Evolutionary conservation across 2,113 vertebrate genomes (phyloP).

Genomic region (Loxodonta africana): DNA sequence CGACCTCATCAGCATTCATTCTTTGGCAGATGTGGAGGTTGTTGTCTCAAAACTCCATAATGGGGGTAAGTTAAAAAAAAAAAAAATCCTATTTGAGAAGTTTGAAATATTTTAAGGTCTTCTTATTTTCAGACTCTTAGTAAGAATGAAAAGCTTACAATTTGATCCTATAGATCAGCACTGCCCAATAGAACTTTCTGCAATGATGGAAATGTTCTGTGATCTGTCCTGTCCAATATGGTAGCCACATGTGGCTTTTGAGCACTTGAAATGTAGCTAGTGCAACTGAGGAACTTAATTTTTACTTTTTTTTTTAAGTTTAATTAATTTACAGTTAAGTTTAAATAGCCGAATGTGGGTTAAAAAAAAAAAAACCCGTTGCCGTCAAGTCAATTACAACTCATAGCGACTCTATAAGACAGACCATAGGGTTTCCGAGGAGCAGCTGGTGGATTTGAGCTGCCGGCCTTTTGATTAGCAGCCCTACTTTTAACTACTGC

Average conservation of each 20-base stretch:
- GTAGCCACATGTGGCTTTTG: background rate
- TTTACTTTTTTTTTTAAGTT: background rate
- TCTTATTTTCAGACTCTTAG: background rate
- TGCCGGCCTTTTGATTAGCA: too few relatives aligned
- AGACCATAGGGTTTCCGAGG: too few relatives aligned
- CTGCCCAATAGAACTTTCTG: background rate
- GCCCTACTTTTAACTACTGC: too few relatives aligned
- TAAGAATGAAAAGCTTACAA: background rate
- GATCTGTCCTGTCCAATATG: background rate
- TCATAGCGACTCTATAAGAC: too few relatives aligned
- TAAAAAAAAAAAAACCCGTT: too few relatives aligned
- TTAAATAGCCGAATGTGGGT: background rate
- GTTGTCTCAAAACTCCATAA: slow-evolving; percentile 91
- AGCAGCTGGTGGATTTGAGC: too few relatives aligned
- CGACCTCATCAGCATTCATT: slow-evolving; percentile 93
- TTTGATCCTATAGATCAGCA: background rate
- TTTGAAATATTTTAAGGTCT: slow-evolving; percentile 36
- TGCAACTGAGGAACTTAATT: background rate
- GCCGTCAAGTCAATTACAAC: too few relatives aligned
- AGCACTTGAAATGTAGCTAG: slow-evolving; percentile 24
- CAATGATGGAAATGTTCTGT: background rate
- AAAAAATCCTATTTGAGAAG: background rate
- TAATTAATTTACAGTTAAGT: background rate
- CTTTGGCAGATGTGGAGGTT: slow-evolving; percentile 93
- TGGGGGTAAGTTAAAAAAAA: slow-evolving; percentile 82